Conservation (phyloP, 2,888 invertebrate genomes). For the Dryococelus australis region DNA sequence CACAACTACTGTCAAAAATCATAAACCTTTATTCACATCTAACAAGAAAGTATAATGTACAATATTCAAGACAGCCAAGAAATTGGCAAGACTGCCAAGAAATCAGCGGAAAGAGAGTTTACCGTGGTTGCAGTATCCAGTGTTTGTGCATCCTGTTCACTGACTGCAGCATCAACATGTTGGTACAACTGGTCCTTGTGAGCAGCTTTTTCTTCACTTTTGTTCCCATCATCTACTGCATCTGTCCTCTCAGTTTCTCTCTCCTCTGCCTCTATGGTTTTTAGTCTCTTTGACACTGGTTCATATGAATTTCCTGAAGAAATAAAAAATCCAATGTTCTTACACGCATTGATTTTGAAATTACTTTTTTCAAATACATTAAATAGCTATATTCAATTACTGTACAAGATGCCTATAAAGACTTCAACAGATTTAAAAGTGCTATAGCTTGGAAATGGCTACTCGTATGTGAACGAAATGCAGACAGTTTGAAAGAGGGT, state of each 20-base stretch:
- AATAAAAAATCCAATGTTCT: background rate
- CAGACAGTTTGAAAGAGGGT: no score
- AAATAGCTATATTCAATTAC: no score
- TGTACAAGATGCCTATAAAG: no score
- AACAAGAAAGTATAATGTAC: background rate
- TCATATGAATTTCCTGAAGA: constrained; percentile 67
- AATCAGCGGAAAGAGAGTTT: constrained; percentile 21
- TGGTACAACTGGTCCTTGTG: constrained; percentile 73
- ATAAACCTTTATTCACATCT: no score
- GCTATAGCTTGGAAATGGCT: no score
- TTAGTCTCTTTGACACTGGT: constrained; percentile 69
- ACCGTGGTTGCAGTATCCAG: constrained; percentile 64
- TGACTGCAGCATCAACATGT: constrained; percentile 82
- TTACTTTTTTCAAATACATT: no score
- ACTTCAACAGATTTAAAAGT: no score
- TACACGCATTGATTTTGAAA: no score
- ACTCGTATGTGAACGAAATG: no score
- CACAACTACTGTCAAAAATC: background rate
- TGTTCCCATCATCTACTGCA: constrained; percentile 57
- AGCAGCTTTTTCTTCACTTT: constrained; percentile 53
- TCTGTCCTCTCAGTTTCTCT: constrained; percentile 59
- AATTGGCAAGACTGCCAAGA: background rate
- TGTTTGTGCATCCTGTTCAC: constrained; percentile 70
- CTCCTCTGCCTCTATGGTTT: constrained; percentile 62
- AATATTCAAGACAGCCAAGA: background rate